These are phyloP conservation scores for Otus scops DNA, from an alignment of 2,797 vertebrate genomes.

Conservation along the genomic window DNA sequence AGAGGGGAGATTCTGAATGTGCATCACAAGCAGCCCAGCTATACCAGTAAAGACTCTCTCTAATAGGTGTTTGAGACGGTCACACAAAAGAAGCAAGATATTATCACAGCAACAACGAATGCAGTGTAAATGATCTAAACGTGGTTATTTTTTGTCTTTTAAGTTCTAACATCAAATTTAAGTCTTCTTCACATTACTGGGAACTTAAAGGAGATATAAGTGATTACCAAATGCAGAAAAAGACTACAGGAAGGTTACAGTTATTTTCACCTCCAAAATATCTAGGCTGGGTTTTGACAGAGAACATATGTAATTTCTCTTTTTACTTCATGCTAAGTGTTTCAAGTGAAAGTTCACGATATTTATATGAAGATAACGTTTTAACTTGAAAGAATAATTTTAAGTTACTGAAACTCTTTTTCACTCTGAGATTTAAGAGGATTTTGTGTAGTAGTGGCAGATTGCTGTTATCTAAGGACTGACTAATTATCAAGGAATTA, in stretches of 20 bases:
- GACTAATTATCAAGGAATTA: conserved; percentile 48
- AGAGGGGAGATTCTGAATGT: neutral
- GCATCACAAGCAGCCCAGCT: neutral
- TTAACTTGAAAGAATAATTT: neutral
- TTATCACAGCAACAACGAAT: neutral
- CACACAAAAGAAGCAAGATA: neutral
- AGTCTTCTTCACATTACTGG: neutral
- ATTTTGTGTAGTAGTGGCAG: neutral
- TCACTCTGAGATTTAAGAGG: neutral
- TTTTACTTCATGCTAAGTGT: neutral
- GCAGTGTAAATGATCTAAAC: neutral
- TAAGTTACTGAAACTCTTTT: neutral
- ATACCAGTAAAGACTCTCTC: neutral
- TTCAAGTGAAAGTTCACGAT: neutral
- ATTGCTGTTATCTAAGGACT: conserved; percentile 8
- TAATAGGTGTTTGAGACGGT: neutral
- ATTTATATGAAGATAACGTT: neutral
- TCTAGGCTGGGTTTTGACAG: neutral
- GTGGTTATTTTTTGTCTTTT: neutral
- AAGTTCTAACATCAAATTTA: neutral
- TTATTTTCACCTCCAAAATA: neutral
- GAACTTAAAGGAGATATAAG: neutral
- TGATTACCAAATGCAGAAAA: neutral
- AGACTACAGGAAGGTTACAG: neutral
- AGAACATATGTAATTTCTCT: neutral